Evolutionary conservation across 2,797 vertebrate genomes (phyloP).

Genomic region (Limnodromus scolopaceus): DNA sequence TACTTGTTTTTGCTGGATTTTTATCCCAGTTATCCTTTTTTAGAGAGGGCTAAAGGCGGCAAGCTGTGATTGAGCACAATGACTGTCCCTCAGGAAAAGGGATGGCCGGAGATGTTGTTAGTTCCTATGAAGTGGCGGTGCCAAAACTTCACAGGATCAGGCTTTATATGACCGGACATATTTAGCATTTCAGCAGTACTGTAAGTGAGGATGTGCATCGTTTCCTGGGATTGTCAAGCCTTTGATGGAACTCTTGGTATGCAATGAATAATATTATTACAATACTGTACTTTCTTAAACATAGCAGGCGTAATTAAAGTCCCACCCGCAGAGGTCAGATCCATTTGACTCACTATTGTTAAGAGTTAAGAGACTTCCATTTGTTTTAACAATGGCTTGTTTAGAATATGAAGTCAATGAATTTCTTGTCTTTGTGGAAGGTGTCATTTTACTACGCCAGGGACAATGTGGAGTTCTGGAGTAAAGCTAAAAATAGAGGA

Average conservation of each 20-base stretch:
- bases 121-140: neutral
- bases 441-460: conserved; percentile 9
- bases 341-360: conserved; percentile 50
- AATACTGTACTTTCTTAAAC: conserved; percentile 57
- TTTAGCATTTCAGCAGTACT: conserved; percentile 3
- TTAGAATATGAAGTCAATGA: conserved; percentile 44
- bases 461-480: neutral
- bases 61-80: neutral
- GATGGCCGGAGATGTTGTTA: neutral
- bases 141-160: conserved; percentile 12
- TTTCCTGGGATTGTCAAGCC: conserved; percentile 57
- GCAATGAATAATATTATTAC: conserved; percentile 58
- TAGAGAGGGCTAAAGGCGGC: neutral
- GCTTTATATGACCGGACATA: conserved; percentile 21
- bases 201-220: conserved; percentile 55
- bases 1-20: neutral
- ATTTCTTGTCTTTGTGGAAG: conserved; percentile 48
- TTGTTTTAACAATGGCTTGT: conserved; percentile 53
- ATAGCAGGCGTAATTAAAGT: neutral
- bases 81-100: neutral
- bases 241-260: conserved; percentile 63
- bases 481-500: conserved; percentile 8
- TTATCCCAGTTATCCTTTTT: neutral
- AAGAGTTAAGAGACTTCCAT: conserved; percentile 21
- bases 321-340: conserved; percentile 49